phyloP scores from a whole-genome alignment of 1,140 invertebrate species.

The Scaptomyza hsui region DNA sequence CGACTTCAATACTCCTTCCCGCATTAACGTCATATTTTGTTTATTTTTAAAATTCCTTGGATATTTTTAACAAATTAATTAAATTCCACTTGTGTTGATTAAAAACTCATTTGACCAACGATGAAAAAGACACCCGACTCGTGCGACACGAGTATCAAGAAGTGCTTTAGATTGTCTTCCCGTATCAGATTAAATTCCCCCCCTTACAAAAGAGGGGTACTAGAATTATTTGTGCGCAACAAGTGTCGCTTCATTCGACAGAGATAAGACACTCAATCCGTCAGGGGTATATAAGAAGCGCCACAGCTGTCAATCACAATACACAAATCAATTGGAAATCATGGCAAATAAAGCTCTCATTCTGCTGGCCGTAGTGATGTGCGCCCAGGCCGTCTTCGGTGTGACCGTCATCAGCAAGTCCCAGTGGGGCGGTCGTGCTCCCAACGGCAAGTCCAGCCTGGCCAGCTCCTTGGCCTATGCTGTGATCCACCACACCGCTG shows the following conservation, averaged over 20 bases:
- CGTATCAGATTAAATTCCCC: constrained; percentile 38
- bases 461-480: constrained; percentile 87
- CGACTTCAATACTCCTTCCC: not conserved
- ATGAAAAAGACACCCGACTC: constrained; percentile 12
- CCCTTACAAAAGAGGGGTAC: not conserved
- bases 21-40: not conserved
- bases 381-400: constrained; percentile 63
- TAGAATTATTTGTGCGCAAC: constrained; percentile 13
- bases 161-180: constrained; percentile 23
- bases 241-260: constrained; percentile 14
- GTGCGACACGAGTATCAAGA: not conserved
- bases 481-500: constrained; percentile 90
- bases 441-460: constrained; percentile 84
- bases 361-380: constrained; percentile 62
- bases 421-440: constrained; percentile 87
- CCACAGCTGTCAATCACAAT: not conserved
- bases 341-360: constrained; percentile 69
- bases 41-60: not conserved
- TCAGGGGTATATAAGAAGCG: constrained; percentile 47
- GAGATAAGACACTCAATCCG: constrained; percentile 39
- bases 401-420: constrained; percentile 85
- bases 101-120: constrained; percentile 51
- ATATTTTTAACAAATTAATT: constrained; percentile 65
- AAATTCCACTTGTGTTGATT: constrained; percentile 62
- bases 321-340: constrained; percentile 29